phyloP scores from a whole-genome alignment of 2,113 vertebrate genomes.

The Mohoua ochrocephala region DNA sequence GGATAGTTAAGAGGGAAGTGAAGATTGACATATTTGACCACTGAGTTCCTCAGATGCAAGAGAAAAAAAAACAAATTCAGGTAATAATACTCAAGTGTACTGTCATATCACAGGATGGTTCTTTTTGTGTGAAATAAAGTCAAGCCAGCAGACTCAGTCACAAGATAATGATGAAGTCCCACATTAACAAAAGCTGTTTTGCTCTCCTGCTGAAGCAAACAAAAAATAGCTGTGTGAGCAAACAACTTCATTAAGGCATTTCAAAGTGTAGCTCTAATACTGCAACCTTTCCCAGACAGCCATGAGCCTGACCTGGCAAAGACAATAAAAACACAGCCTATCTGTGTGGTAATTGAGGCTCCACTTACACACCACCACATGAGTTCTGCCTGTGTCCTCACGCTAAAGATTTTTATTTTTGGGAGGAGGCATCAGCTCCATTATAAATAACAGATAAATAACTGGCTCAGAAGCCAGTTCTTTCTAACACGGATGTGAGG shows the following conservation, averaged over 20 bases:
- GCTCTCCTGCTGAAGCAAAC: neutral
- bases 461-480: neutral
- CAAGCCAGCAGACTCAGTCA: neutral
- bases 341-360: neutral
- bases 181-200: neutral
- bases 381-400: neutral
- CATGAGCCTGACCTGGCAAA: neutral
- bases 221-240: neutral
- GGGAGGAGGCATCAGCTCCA: neutral
- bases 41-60: neutral
- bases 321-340: neutral
- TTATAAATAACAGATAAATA: neutral
- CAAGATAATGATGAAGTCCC: neutral
- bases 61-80: neutral
- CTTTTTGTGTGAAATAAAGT: neutral
- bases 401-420: neutral
- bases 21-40: neutral
- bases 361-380: neutral
- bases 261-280: neutral
- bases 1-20: neutral
- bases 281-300: neutral
- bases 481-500: neutral
- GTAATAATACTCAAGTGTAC: neutral
- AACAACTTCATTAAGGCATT: neutral
- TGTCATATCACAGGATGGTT: fast-evolving